Evolutionary conservation across 2,113 vertebrate species (phyloP), one percentile per base, ranked within the genome.

Genomic region (Anolis sagrei): DNA sequence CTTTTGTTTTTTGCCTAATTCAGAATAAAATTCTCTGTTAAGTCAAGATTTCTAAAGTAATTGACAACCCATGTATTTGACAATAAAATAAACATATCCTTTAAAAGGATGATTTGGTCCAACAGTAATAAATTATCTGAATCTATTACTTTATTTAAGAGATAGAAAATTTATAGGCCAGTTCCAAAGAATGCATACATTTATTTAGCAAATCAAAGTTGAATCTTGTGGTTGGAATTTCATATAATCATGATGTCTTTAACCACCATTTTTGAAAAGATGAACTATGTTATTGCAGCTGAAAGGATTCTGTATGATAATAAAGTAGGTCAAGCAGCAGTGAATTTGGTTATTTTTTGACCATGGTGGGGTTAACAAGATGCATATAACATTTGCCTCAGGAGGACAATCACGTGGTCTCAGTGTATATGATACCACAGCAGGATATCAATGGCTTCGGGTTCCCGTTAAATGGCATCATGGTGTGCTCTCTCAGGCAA

Each of bases 291-390:
- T 89, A 48, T 39, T 85, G 86, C 84, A 84, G 87, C 81, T 72
- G 84, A 91, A 93, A 87, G 61, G 34, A 70, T 81, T 70, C 91
- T 91, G 92, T 89, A 92, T 94, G 90, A 93, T 92, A 91, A 88
- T 93, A 90, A 95, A 95, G 92, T 90, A 95, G 93, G 93, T 95
- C 95, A 94, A 93, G 93, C 92, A 95, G 90, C 90, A 95, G 84
- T 23, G 87, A 92, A 92, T 86, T 81, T 87, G 86, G 90, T 88
- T 92, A 94, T 93, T 94, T 54, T 82, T 93, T 91, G 91, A 93
- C 90, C 88, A 92, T 92, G 88, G 88, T 82, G 91, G 93, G 93
- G 94, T 95, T 94, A 95, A 95, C 93, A 94, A 92, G 93, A 94
- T 91, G 91, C 93, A 94, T 93, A 88, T 94, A 93, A 93, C 87